Conservation (phyloP, 2,113 vertebrate species). For the Embiotoca jacksoni region DNA sequence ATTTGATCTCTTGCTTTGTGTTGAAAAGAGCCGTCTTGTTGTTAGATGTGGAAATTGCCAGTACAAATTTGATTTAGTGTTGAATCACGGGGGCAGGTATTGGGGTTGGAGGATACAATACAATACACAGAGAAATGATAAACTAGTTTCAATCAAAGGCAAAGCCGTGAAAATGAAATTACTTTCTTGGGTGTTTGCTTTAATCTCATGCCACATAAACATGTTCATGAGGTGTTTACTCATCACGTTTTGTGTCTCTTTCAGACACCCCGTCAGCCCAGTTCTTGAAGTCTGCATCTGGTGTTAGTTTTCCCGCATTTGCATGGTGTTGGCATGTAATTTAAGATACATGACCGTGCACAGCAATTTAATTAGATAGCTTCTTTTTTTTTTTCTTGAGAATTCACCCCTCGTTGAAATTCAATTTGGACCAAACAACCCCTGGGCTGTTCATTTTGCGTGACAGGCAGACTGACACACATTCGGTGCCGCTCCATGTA, state of each 20-base stretch:
- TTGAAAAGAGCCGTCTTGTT: conserved; percentile 19
- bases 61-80: conserved; percentile 49
- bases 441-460: conserved; percentile 62
- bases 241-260: neutral
- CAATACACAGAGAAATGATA: conserved; percentile 21
- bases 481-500: conserved; percentile 44
- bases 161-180: conserved; percentile 41
- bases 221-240: conserved; percentile 19
- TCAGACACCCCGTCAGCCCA: conserved; percentile 32
- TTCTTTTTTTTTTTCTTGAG: conserved; percentile 48
- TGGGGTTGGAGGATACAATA: neutral
- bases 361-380: conserved; percentile 78
- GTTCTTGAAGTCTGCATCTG: conserved; percentile 29
- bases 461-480: conserved; percentile 70
- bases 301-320: conserved; percentile 52
- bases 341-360: conserved; percentile 73
- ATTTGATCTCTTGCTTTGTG: conserved; percentile 53
- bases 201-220: conserved; percentile 37
- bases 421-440: conserved; percentile 75
- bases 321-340: conserved; percentile 73
- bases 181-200: conserved; percentile 41
- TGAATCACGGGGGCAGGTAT: conserved; percentile 12
- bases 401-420: conserved; percentile 71
- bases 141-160: conserved; percentile 38
- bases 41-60: conserved; percentile 29